A percentile compares a stretch with the other conserved stretches of the same genome.
These are phyloP conservation scores for Apodemia zela DNA, from an alignment of 2,888 invertebrate genomes.

Conservation along the genomic window DNA sequence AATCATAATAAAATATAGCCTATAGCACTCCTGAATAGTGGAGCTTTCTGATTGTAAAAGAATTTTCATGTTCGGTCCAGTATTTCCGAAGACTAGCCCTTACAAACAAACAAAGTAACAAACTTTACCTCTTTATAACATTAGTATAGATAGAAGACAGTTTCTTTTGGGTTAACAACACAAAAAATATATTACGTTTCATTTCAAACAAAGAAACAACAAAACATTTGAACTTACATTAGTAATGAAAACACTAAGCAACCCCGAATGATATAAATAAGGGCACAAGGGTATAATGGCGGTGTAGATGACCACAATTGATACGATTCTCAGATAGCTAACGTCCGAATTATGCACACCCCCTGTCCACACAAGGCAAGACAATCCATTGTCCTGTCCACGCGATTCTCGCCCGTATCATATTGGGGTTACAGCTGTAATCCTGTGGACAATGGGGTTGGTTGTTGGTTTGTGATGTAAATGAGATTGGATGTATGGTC, in stretches of 20 bases:
- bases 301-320: conserved; percentile 30
- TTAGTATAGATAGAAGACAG: no score
- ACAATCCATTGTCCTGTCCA: conserved; percentile 22
- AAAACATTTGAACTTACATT: not conserved
- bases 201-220: not conserved
- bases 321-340: conserved; percentile 26
- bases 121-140: no score
- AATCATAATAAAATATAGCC: no score
- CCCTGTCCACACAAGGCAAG: conserved; percentile 28
- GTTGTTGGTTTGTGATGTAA: conserved; percentile 27
- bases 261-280: conserved; percentile 6
- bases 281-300: conserved; percentile 13
- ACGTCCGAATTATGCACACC: conserved; percentile 35
- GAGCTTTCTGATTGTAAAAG: no score
- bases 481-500: conserved; percentile 25
- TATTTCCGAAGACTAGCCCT: no score
- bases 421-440: not conserved
- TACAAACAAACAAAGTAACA: no score
- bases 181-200: no score
- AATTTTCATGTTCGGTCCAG: no score
- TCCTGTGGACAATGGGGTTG: not conserved
- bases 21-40: no score
- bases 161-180: no score
- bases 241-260: conserved; percentile 3
- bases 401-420: conserved; percentile 19